These are phyloP conservation scores for Eupleurogrammus muticus DNA, from an alignment of 2,797 vertebrate species.

Conservation along the genomic window DNA sequence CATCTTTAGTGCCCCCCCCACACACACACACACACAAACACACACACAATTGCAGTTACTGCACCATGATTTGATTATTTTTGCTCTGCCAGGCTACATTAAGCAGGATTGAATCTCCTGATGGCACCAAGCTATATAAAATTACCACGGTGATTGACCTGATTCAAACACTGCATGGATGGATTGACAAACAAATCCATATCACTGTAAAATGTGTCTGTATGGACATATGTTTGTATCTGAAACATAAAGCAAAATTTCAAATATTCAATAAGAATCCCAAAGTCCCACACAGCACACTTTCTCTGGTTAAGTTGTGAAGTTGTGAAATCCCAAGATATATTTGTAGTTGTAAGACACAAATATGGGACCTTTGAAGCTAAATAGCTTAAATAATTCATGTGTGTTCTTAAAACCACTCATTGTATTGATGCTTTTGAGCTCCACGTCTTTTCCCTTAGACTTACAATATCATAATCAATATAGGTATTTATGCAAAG, in stretches of 20 bases:
- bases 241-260: background rate
- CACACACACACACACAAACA: background rate
- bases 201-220: constrained; percentile 3
- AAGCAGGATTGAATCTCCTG: constrained; percentile 5
- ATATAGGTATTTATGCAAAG: too few relatives aligned
- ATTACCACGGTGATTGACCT: background rate
- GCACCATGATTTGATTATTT: constrained; percentile 14
- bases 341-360: too few relatives aligned
- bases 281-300: too few relatives aligned
- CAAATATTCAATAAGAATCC: background rate
- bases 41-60: constrained; percentile 1
- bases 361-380: too few relatives aligned
- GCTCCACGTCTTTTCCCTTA: background rate
- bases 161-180: constrained; percentile 11
- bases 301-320: too few relatives aligned
- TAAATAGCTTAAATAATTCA: too few relatives aligned
- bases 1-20: background rate
- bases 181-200: background rate
- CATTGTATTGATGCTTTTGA: background rate
- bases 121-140: constrained; percentile 5
- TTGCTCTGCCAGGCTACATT: constrained; percentile 1
- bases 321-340: too few relatives aligned
- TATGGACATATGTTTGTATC: background rate
- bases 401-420: too few relatives aligned
- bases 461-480: too few relatives aligned